Conservation (phyloP, 2,113 vertebrate genomes). For the Grus americana region DNA sequence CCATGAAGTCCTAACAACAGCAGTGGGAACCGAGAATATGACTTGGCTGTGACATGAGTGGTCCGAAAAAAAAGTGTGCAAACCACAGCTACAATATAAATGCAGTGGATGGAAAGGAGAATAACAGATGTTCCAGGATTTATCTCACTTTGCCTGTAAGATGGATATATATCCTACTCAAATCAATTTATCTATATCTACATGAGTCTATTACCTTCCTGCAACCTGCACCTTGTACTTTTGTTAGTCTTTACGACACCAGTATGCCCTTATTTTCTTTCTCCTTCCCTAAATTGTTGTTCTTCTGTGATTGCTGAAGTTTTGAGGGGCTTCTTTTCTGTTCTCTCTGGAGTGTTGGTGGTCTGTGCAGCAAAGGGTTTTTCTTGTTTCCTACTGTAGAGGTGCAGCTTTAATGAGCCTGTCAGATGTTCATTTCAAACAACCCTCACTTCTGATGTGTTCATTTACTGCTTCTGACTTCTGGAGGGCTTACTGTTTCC, state of each 20-base stretch:
- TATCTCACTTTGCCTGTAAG: background rate
- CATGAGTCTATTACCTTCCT: background rate
- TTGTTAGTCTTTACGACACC: background rate
- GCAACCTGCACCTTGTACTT: background rate
- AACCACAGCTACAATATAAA: background rate
- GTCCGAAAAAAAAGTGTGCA: background rate
- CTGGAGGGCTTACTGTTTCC: background rate
- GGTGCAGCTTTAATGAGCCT: background rate
- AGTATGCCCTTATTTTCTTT: background rate
- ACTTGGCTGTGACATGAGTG: background rate
- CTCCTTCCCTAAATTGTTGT: background rate
- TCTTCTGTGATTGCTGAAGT: background rate
- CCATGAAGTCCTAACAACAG: background rate
- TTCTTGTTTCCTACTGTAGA: background rate
- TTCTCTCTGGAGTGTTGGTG: background rate
- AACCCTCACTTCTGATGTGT: background rate
- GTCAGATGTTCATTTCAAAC: background rate
- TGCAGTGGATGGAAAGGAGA: background rate
- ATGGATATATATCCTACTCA: background rate
- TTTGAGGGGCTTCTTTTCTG: background rate
- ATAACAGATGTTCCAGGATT: background rate
- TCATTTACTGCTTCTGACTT: background rate
- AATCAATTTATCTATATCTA: background rate
- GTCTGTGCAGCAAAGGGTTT: background rate
- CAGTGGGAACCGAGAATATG: background rate